Conservation (phyloP, 2,888 invertebrate genomes). For the Antheraea assamensis region DNA sequence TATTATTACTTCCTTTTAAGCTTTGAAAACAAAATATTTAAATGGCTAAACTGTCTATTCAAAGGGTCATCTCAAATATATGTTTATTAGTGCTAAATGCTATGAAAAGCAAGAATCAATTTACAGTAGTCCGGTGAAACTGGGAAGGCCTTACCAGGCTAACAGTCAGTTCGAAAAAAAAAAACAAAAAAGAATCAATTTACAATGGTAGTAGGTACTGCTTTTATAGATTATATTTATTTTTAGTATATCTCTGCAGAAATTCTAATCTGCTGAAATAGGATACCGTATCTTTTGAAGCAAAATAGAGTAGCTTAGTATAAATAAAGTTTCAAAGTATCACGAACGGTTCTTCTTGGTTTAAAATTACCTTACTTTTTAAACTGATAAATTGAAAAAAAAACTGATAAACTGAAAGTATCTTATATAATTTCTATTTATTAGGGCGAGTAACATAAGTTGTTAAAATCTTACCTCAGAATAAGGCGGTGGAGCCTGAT, state of each 20-base stretch:
- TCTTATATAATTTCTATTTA: not conserved
- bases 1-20: no score
- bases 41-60: not conserved
- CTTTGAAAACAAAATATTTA: not conserved
- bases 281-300: not conserved
- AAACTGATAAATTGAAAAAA: no score
- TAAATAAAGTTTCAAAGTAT: not conserved
- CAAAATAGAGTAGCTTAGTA: not conserved
- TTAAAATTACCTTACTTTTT: not conserved
- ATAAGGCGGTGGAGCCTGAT: conserved; percentile 92
- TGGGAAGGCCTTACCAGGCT: no score
- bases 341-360: not conserved
- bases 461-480: conserved; percentile 84
- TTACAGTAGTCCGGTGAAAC: no score
- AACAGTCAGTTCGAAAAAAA: no score
- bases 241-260: not conserved
- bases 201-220: no score
- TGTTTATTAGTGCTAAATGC: not conserved
- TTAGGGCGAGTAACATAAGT: not conserved
- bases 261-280: not conserved
- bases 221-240: not conserved
- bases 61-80: not conserved
- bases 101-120: not conserved
- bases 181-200: no score
- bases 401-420: no score